Evolutionary conservation across 2,113 vertebrate species (phyloP).

Genomic region (Lepus americanus): DNA sequence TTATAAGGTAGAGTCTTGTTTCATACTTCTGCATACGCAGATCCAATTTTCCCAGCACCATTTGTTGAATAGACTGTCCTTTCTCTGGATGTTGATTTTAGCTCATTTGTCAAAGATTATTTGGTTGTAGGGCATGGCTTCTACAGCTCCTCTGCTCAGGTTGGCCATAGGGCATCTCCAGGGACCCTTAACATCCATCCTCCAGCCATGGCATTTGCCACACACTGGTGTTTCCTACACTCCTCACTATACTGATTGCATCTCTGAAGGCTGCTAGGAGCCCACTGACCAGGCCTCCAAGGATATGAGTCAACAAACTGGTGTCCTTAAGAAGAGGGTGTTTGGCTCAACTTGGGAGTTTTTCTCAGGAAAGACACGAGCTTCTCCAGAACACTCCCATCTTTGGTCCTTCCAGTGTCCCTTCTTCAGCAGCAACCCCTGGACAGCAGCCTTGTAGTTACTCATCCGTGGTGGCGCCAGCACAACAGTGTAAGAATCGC

Average conservation of each 20-base stretch:
- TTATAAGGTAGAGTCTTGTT: too few species aligned
- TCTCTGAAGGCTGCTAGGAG: neutral
- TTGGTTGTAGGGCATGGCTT: too few species aligned
- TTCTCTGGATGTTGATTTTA: too few species aligned
- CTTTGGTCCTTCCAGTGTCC: neutral
- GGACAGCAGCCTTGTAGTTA: neutral
- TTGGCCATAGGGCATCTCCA: neutral
- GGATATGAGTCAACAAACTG: neutral
- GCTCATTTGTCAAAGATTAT: too few species aligned
- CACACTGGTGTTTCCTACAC: neutral
- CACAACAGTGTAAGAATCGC: neutral
- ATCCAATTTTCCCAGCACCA: too few species aligned
- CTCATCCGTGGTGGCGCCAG: neutral
- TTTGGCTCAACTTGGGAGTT: neutral
- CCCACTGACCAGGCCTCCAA: neutral
- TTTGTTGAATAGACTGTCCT: too few species aligned
- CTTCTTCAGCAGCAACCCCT: neutral
- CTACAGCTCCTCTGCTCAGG: neutral
- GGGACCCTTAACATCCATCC: neutral
- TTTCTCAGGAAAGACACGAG: neutral
- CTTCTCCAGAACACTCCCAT: neutral
- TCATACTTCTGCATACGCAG: too few species aligned
- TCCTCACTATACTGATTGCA: rapidly evolving
- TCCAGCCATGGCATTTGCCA: neutral
- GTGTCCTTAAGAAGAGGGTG: neutral